A percentile compares a stretch with the other conserved stretches of the same genome.
phyloP scores from a whole-genome alignment of 1,140 invertebrate genomes.

The Platorchestia sp. region DNA sequence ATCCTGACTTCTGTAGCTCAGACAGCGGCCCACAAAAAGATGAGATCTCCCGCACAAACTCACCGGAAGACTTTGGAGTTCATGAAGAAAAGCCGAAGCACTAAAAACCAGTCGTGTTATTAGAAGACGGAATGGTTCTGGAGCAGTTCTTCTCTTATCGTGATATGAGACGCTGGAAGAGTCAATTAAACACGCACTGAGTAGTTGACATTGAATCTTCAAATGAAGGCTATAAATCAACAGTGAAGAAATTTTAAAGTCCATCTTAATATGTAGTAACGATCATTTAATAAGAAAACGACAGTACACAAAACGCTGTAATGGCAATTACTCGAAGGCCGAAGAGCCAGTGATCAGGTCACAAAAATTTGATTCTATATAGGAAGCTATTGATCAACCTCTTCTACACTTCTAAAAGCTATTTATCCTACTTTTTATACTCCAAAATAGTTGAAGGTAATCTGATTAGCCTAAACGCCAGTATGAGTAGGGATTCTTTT shows the following conservation, averaged over 20 bases:
- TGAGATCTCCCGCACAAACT: slow-evolving; percentile 6
- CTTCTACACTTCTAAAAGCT: no score
- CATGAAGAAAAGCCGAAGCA: neutral
- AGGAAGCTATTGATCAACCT: no score
- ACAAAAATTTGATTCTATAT: no score
- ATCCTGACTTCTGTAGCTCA: slow-evolving; percentile 6
- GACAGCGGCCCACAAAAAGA: neutral
- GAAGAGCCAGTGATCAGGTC: no score
- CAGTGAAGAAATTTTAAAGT: neutral
- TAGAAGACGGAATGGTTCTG: neutral
- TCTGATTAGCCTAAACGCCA: no score
- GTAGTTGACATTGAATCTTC: neutral
- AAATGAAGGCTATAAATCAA: neutral
- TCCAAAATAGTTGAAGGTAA: no score
- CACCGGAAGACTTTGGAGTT: neutral
- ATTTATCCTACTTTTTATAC: no score
- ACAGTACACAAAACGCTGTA: no score
- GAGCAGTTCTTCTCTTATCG: neutral
- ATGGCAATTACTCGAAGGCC: no score
- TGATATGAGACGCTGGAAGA: neutral
- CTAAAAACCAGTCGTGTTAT: neutral
- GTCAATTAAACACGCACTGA: neutral
- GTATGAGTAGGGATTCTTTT: no score
- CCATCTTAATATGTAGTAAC: no score
- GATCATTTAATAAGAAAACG: no score